Percentiles rank a stretch among this genome's conserved stretches.
These are phyloP conservation scores for Eurystomus gularis DNA, from an alignment of 2,113 vertebrate genomes.

Conservation along the genomic window DNA sequence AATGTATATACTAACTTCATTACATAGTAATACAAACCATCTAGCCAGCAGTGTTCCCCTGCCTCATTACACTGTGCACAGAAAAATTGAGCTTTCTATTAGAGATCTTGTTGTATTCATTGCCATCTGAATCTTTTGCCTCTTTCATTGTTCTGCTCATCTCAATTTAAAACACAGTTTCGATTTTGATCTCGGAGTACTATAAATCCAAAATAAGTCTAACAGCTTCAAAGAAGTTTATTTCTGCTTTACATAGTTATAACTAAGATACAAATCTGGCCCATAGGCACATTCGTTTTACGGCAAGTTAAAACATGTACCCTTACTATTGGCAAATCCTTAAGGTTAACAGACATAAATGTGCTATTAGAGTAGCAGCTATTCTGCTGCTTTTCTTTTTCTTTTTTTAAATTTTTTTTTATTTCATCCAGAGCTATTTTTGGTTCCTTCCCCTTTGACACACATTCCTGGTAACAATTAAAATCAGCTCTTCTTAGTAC, in stretches of 20 bases:
- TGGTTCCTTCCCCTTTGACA: constrained; percentile 54
- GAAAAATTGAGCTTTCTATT: not conserved
- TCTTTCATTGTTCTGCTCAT: constrained; percentile 37
- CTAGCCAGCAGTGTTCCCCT: not conserved
- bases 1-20: constrained; percentile 12
- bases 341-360: not conserved
- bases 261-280: constrained; percentile 52
- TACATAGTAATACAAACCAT: not conserved
- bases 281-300: constrained; percentile 30
- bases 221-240: constrained; percentile 39
- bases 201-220: constrained; percentile 10
- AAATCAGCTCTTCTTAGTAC: not conserved
- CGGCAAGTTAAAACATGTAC: constrained; percentile 35
- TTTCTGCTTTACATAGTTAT: constrained; percentile 45
- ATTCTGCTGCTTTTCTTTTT: not conserved
- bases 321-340: not conserved
- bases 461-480: constrained; percentile 54
- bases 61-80: not conserved
- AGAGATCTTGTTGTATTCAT: not conserved
- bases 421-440: not conserved
- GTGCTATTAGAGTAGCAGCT: constrained; percentile 4
- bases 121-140: not conserved
- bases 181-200: constrained; percentile 21
- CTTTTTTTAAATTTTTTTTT: not conserved
- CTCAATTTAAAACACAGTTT: not conserved